Conservation (phyloP, 1,140 invertebrate species). For the Argopecten irradians region DNA sequence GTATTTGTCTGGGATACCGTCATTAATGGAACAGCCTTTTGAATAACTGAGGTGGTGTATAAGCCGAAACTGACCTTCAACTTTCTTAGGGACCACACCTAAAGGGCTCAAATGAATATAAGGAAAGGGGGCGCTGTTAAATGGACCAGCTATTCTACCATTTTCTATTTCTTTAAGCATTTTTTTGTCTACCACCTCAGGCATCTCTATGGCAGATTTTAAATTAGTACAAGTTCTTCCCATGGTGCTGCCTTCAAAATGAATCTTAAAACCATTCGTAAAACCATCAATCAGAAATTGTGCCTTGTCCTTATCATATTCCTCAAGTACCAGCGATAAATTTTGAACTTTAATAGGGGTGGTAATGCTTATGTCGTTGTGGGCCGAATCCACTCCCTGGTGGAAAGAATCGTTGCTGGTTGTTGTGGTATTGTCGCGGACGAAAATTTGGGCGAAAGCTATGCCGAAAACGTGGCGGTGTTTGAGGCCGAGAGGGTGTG, state of each 20-base stretch:
- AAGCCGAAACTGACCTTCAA: slow-evolving; percentile 36
- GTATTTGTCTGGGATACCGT: slow-evolving; percentile 24
- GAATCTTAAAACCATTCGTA: too few species aligned
- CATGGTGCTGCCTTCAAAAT: background rate
- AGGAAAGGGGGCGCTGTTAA: background rate
- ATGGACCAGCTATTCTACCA: slow-evolving; percentile 24
- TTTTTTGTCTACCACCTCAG: slow-evolving; percentile 8
- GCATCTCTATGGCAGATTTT: background rate
- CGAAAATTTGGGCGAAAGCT: background rate
- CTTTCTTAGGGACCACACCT: slow-evolving; percentile 49
- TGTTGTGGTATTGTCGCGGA: background rate
- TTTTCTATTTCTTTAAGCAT: background rate
- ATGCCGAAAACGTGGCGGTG: background rate
- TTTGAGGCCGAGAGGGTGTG: background rate
- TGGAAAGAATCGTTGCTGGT: background rate
- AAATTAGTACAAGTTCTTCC: background rate
- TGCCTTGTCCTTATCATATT: background rate
- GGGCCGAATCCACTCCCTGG: background rate
- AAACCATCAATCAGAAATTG: too few species aligned
- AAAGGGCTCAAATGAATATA: slow-evolving; percentile 32
- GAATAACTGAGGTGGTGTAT: slow-evolving; percentile 54
- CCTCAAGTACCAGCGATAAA: background rate
- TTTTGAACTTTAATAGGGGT: too few species aligned
- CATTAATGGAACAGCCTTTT: slow-evolving; percentile 43
- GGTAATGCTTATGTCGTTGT: background rate